A percentile compares a stretch with the other conserved stretches of the same genome.
phyloP scores from a whole-genome alignment of 2,113 vertebrate genomes.

The Scomber colias region DNA sequence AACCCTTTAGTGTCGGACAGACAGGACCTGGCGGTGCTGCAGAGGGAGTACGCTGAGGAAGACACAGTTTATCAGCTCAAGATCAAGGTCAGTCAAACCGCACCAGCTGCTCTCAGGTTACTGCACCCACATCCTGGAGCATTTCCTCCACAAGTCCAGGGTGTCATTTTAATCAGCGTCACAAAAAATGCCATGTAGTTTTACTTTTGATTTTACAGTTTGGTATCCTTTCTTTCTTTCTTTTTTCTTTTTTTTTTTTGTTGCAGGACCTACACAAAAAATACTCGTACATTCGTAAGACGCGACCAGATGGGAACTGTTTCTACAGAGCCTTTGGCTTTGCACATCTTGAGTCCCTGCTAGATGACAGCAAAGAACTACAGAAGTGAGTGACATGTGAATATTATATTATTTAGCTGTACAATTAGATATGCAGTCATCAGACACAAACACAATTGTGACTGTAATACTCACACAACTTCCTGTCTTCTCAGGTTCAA shows the following conservation, averaged over 20 bases:
- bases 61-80: constrained; percentile 95
- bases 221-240: not conserved
- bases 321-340: constrained; percentile 96
- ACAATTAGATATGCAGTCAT: not conserved
- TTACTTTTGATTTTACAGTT: not conserved
- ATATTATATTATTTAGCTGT: not conserved
- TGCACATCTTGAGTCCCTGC: constrained; percentile 92
- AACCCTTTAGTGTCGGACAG: constrained; percentile 93
- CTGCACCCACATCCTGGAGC: not conserved
- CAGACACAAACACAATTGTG: too few species aligned
- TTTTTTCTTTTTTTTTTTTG: not conserved
- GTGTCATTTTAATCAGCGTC: not conserved
- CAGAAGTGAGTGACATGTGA: constrained; percentile 83
- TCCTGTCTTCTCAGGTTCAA: constrained; percentile 87
- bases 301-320: constrained; percentile 94
- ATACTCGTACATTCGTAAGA: constrained; percentile 93
- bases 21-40: constrained; percentile 90
- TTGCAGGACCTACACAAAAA: constrained; percentile 92
- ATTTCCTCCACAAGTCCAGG: not conserved
- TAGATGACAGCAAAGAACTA: constrained; percentile 93
- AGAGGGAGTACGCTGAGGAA: constrained; percentile 91
- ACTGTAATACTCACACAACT: not conserved
- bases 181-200: too few species aligned
- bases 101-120: not conserved
- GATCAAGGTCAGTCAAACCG: constrained; percentile 87